Base-by-base conservation (phyloP, 1,140 invertebrate species). In the Platyura marginata region DNA sequence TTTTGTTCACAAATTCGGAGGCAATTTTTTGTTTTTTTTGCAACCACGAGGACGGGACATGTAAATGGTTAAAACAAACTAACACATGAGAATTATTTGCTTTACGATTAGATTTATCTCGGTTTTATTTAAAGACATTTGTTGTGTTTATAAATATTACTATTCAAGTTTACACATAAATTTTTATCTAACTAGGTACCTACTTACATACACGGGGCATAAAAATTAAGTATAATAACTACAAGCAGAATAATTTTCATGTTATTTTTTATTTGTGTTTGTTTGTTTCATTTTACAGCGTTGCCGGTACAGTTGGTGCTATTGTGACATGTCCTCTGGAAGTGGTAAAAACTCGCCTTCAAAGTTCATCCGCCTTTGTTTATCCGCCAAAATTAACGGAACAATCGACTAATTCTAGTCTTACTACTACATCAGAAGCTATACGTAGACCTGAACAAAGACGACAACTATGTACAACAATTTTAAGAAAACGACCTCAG, bases 301-400 rank as follows among this genome's bases (percentile, higher is more conserved):
- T 87, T 62, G 94, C 88, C 49, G 93, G 94, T 23, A 98, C 93
- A 20, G 80, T 86, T 33, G 94, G 93, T 46, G 93, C 93, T 9
- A 85, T 97, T 46, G 77, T 94, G 32, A 98, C 95, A 48, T 98
- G 94, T 68, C 95, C 95, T 1, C 66, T 99, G 48, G 95, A 99
- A 70, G 94, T 98, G 43, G 87, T 99, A 4, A 99, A 98, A 67
- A 98, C 95, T 2, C 74, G 95, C 37, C 72, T 97, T 42, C 95
- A 98, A 62, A 96, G 92, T 10, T 95, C 91, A 1, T 75, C 76
- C 29, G 74, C 72, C 29, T 72, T 76, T 21, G 79, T 80, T 48
- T 58, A 70, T 47, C 60, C 65, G 41, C 54, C 67, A 42, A 58
- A 66, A 10, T 54, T 61, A 54, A 47, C 49, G 49, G 50, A 49